Percentiles rank a stretch among this genome's conserved stretches.
These are phyloP conservation scores for Rhinoraja longicauda DNA, from an alignment of 2,797 vertebrate genomes.

Conservation along the genomic window DNA sequence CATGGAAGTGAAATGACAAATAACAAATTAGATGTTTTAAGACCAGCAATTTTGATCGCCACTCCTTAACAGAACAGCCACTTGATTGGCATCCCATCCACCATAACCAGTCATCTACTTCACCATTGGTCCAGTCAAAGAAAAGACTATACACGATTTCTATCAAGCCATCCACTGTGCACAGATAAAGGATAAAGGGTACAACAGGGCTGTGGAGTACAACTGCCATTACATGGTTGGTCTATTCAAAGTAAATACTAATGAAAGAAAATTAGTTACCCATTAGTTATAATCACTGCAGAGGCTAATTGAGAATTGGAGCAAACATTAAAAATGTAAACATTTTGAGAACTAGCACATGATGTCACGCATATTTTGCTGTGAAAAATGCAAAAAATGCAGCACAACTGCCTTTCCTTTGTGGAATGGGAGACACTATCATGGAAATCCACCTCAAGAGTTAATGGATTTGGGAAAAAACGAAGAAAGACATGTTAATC, in stretches of 20 bases:
- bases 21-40: too few relatives aligned
- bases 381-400: background rate
- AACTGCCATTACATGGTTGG: background rate
- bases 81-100: too few relatives aligned
- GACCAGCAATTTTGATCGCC: too few relatives aligned
- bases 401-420: background rate
- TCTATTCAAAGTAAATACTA: too few relatives aligned
- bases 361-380: background rate
- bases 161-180: too few relatives aligned
- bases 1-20: too few relatives aligned
- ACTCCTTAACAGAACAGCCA: too few relatives aligned
- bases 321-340: background rate
- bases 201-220: background rate
- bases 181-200: too few relatives aligned
- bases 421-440: background rate
- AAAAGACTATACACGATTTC: too few relatives aligned
- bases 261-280: background rate
- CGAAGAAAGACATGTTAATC: background rate
- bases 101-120: too few relatives aligned
- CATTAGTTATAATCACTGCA: background rate
- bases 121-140: too few relatives aligned
- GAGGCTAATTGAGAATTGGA: background rate
- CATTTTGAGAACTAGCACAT: background rate
- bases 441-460: background rate
- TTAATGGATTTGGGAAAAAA: too few relatives aligned